Base-by-base conservation (phyloP, 2,888 invertebrate species). In the Lasioglossum figueresi region DNA sequence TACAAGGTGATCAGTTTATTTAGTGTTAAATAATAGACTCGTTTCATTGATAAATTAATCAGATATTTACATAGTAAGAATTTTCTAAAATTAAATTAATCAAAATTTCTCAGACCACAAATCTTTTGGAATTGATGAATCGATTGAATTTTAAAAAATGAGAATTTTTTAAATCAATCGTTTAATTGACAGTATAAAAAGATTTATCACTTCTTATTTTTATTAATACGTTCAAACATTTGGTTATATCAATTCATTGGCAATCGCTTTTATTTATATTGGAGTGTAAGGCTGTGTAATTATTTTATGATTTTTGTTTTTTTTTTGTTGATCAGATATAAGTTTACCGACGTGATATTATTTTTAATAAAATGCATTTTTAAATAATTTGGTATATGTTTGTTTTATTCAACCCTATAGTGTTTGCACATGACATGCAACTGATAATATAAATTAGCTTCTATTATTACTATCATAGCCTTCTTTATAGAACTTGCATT, bases 1-100 rank as follows among this genome's bases (percentile, higher is more conserved):
- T 48, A 5, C 59, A 59, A 84, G 84, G 82, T 82, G 74, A 84
- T 72, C 82, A 71, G 66, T 31, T 34, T 34, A 66, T 66, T 31
- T 66, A 2, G 23, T 23, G 52, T 52, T 52, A 52, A 52, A 52
- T 52, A 52, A 52, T 52, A 23, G 52, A 2, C 23, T 52, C 8
- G 23, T 23, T 52, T n/a, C 23, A 34, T 19, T 66, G 66, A 19
- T 19, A 19, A 34, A 34, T 34, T 19, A 34, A 19, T 66, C 8
- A 52, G 23, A 10, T 23, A 23, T 52, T 52, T 52, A 8, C 2
- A 19, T 34, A 34, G 34, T 34, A 34, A 59, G 66, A 66, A 14
- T 31, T 6, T 5, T n/a, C 23, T n/a, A n/a, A 56, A n/a, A 56
- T 45, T 16, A 14, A 45, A 45, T 48, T 19, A 19, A 45, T 45